Evolutionary conservation across 2,113 vertebrate genomes (phyloP).

Genomic region (Stegastes partitus): DNA sequence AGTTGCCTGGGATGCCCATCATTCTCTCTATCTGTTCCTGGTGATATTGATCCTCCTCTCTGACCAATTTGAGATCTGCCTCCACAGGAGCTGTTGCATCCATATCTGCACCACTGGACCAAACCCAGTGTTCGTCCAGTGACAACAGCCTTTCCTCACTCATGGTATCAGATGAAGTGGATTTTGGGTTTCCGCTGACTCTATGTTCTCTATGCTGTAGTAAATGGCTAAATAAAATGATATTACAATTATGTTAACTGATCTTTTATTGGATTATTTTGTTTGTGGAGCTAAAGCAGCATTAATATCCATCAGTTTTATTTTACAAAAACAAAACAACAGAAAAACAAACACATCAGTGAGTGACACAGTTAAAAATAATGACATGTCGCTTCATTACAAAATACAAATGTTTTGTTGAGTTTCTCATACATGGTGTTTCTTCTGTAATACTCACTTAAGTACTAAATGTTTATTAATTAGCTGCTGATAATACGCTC

Average conservation of each 20-base stretch:
- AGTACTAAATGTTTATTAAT: too few species aligned
- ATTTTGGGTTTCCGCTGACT: constrained; percentile 19
- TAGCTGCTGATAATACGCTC: too few species aligned
- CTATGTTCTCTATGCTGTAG: neutral
- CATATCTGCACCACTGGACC: constrained; percentile 73
- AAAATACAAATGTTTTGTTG: too few species aligned
- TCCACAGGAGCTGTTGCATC: constrained; percentile 69
- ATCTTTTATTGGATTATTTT: neutral
- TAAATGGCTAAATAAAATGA: neutral
- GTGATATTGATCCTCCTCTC: constrained; percentile 72
- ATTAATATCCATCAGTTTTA: neutral
- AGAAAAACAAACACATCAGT: too few species aligned
- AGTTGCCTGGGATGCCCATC: constrained; percentile 72
- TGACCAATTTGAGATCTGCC: constrained; percentile 74
- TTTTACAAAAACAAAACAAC: too few species aligned
- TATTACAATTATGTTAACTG: neutral
- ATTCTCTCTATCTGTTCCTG: constrained; percentile 73
- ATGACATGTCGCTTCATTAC: too few species aligned
- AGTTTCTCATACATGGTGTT: too few species aligned
- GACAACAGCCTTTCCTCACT: constrained; percentile 45
- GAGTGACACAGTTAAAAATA: too few species aligned
- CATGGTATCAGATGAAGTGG: constrained; percentile 34
- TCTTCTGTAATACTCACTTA: too few species aligned
- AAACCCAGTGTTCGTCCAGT: constrained; percentile 50
- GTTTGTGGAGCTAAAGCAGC: neutral